Conservation (phyloP, 2,888 invertebrate genomes). For the Rutpela maculata region DNA sequence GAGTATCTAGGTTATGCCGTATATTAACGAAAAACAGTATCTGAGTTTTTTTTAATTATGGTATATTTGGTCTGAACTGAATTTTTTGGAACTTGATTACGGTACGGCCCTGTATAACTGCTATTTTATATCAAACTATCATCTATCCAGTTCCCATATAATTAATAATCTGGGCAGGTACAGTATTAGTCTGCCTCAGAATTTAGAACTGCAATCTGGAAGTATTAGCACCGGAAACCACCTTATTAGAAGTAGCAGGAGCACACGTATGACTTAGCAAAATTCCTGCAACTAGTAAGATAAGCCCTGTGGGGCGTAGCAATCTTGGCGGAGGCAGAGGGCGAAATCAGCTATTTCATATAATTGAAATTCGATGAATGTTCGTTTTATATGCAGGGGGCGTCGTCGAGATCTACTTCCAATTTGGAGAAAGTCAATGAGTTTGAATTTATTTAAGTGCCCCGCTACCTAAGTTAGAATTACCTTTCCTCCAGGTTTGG, state of each 20-base stretch:
- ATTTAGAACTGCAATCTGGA: not conserved
- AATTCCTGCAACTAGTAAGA: slow-evolving; percentile 31
- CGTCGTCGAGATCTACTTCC: slow-evolving; percentile 53
- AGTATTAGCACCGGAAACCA: not conserved
- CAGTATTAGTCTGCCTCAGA: not conserved
- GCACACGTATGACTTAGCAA: slow-evolving; percentile 18
- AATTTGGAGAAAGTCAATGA: slow-evolving; percentile 59
- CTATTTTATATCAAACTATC: too few relatives aligned
- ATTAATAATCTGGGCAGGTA: not conserved
- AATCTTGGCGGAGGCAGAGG: not conserved
- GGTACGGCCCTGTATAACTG: too few relatives aligned
- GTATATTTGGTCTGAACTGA: too few relatives aligned
- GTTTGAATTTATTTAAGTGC: slow-evolving; percentile 56
- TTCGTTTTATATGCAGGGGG: slow-evolving; percentile 54
- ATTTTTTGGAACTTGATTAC: too few relatives aligned
- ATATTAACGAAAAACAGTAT: too few relatives aligned
- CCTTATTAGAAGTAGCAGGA: slow-evolving; percentile 16
- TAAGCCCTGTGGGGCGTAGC: slow-evolving; percentile 16
- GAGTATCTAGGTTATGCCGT: too few relatives aligned
- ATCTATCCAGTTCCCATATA: not conserved
- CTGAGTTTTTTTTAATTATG: too few relatives aligned
- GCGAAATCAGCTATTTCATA: slow-evolving; percentile 57
- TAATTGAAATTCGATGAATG: slow-evolving; percentile 60
- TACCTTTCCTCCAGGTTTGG: slow-evolving; percentile 35
- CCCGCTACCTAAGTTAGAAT: slow-evolving; percentile 32